phyloP scores from a whole-genome alignment of 2,888 invertebrate species.

The Pedicia rivosa region DNA sequence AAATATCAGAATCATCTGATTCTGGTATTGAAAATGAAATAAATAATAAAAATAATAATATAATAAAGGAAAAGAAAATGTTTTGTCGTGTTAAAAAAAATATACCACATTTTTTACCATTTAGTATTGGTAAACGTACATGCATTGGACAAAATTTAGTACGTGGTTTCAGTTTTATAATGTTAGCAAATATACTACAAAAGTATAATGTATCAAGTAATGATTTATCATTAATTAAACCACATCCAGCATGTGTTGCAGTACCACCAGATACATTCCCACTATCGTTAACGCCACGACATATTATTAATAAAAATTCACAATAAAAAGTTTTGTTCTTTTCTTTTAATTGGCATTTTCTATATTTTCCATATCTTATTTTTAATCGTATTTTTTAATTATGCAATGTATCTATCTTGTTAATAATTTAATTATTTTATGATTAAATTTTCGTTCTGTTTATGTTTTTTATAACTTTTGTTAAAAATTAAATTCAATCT shows the following conservation, averaged over 20 bases:
- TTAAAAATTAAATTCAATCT: too few species aligned
- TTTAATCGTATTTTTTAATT: too few species aligned
- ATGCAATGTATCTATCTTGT: too few species aligned
- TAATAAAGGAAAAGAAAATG: neutral
- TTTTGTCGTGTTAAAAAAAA: constrained; percentile 34
- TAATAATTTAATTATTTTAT: too few species aligned
- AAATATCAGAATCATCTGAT: constrained; percentile 35
- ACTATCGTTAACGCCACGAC: constrained; percentile 40
- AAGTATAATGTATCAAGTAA: constrained; percentile 47
- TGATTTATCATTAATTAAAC: constrained; percentile 35
- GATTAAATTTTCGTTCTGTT: too few species aligned
- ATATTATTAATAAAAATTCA: too few species aligned
- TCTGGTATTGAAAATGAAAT: constrained; percentile 39
- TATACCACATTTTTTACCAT: constrained; percentile 62
- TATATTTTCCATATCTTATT: too few species aligned
- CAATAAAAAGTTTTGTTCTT: too few species aligned
- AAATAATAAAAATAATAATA: too few species aligned
- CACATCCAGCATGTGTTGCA: constrained; percentile 54
- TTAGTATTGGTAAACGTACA: constrained; percentile 73
- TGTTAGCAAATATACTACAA: constrained; percentile 55
- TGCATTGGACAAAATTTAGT: constrained; percentile 73
- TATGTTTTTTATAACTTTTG: too few species aligned
- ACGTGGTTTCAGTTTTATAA: constrained; percentile 56
- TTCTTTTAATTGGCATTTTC: too few species aligned
- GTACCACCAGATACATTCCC: constrained; percentile 56